These are phyloP conservation scores for Todus mexicanus DNA, from an alignment of 2,797 vertebrate species.

Conservation along the genomic window DNA sequence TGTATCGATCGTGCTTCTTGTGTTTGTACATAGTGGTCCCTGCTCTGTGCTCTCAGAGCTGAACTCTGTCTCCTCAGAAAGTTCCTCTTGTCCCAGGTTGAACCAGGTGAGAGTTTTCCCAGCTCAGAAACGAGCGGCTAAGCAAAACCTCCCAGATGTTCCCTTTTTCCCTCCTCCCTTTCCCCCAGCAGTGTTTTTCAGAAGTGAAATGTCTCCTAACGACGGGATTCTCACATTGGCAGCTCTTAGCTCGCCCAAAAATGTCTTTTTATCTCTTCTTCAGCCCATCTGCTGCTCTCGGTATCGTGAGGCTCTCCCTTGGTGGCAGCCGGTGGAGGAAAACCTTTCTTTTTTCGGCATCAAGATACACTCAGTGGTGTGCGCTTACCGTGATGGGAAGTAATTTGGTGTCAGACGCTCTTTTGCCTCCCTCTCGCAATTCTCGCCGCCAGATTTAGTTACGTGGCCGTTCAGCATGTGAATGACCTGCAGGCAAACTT, in stretches of 20 bases:
- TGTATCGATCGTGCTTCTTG: not conserved
- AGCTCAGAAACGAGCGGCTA: not conserved
- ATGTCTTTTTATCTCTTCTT: not conserved
- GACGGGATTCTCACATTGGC: not conserved
- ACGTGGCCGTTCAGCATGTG: not conserved
- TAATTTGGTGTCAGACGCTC: not conserved
- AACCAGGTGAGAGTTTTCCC: not conserved
- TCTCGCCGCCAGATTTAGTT: not conserved
- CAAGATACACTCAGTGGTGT: not conserved
- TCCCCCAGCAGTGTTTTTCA: not conserved
- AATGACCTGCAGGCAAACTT: not conserved
- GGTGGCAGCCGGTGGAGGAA: not conserved
- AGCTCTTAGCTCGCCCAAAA: not conserved
- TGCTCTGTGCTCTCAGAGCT: not conserved
- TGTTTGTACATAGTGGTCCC: not conserved
- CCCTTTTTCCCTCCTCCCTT: not conserved
- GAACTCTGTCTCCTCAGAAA: not conserved
- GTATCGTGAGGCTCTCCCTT: not conserved
- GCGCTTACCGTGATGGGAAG: not conserved
- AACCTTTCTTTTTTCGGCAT: not conserved
- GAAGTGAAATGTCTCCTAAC: not conserved
- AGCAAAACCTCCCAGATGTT: not conserved
- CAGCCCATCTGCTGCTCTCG: not conserved
- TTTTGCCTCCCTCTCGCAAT: not conserved
- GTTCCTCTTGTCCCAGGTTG: not conserved